Base-by-base conservation (phyloP, 2,797 vertebrate species). In the Ibycter americanus region DNA sequence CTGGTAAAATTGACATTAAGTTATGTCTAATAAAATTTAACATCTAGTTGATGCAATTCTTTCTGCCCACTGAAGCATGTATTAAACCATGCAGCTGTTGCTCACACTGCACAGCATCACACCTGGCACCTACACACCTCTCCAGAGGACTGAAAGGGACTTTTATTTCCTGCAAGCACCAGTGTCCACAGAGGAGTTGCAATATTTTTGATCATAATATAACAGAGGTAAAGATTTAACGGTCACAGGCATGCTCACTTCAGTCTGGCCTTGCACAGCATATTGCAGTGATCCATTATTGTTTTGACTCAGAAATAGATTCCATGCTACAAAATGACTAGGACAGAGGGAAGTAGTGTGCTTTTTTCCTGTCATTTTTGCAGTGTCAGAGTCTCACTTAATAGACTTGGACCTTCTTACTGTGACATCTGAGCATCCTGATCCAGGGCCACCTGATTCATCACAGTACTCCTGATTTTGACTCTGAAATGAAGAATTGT, bases 11-110 rank as follows among this genome's bases (percentile, higher is more conserved):
- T 79, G 16, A 81, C 82, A 91, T 89, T 97, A 87, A 97, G 85
- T 95, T 96, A 96, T 96, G n/a, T 70, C 71, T 96, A 97, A 97
- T 98, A 98, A 98, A 98, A 83, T 10, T 42, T 88, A 91, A 70
- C 26, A 56, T 67, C 32, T 54, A 36, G 59, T 47, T 61, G 23
- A 36, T 71, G 32, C 15, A 42, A 52, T 71, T 80, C 20, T 84
- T 73, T 76, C 65, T 87, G 27, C 31, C 32, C 31, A 20, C 67
- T 87, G 92, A 36, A 84, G 26, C 46, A 52, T 44, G 72, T 34
- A 12, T 73, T 83, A 71, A 87, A 54, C 27, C 22, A 25, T 19
- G 40, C 31, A 54, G 29, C 38, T 83, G 32, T 61, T 61, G 20
- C 68, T 94, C 27, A 65, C 31, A 12, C 8, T 11, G 21, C 67